These are phyloP conservation scores for Seira ritae DNA, from an alignment of 2,888 invertebrate genomes.

Conservation along the genomic window DNA sequence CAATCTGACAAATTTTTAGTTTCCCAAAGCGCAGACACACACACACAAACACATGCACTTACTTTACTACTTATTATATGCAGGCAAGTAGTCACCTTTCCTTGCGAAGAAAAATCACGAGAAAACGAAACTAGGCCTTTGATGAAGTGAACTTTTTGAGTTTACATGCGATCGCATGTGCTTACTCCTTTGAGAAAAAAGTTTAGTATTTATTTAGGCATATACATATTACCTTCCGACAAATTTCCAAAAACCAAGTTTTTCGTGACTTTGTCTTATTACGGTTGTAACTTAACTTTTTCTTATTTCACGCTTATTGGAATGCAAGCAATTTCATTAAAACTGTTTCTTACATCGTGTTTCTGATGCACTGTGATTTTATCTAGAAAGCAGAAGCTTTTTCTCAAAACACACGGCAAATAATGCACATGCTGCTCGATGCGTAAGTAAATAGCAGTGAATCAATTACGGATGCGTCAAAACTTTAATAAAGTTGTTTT, in stretches of 20 bases:
- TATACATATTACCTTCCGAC: neutral
- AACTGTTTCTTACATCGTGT: neutral
- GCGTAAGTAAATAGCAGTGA: too few species aligned
- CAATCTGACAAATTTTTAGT: too few species aligned
- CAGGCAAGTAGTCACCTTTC: too few species aligned
- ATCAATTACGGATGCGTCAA: too few species aligned
- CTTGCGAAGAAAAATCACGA: neutral
- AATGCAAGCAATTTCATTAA: neutral
- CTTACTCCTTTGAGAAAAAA: neutral
- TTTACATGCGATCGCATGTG: neutral
- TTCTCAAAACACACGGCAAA: neutral
- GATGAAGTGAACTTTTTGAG: neutral
- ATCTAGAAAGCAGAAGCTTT: neutral
- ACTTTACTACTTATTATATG: too few species aligned
- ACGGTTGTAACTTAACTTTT: neutral
- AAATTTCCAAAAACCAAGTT: neutral
- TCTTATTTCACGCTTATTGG: neutral
- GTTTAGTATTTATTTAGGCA: too few species aligned
- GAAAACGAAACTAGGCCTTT: neutral
- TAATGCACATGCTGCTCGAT: neutral
- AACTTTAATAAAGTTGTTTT: too few species aligned
- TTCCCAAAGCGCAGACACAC: too few species aligned
- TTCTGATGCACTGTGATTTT: constrained; percentile 3
- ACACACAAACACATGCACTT: too few species aligned
- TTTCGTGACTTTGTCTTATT: constrained; percentile 2